Percentiles rank a stretch among this genome's conserved stretches.
These are phyloP conservation scores for Acheta domesticus DNA, from an alignment of 2,888 invertebrate species.

Conservation along the genomic window DNA sequence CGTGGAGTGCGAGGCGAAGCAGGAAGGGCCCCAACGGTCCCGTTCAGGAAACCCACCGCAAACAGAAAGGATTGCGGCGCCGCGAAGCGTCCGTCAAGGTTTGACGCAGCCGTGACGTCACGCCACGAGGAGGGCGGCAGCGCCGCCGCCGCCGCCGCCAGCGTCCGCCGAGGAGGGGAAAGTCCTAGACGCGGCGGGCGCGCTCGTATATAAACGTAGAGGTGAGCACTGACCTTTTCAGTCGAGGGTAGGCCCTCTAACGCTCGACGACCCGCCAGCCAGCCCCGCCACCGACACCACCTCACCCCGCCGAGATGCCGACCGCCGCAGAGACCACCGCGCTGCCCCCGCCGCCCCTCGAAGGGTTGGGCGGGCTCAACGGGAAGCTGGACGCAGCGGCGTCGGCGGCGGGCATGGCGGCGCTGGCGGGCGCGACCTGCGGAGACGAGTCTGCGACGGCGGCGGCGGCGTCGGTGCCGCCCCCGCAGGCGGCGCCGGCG, in stretches of 20 bases:
- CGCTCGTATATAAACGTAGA: neutral
- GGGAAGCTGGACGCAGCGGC: slow-evolving; percentile 11
- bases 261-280: slow-evolving; percentile 19
- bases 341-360: slow-evolving; percentile 20
- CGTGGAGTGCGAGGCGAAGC: too few relatives aligned
- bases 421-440: neutral
- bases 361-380: slow-evolving; percentile 23
- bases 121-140: too few relatives aligned
- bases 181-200: neutral
- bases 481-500: neutral
- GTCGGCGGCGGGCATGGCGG: neutral
- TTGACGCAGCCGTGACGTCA: too few relatives aligned
- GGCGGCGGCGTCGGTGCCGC: slow-evolving; percentile 26
- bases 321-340: slow-evolving; percentile 27
- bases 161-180: neutral
- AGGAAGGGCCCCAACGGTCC: too few relatives aligned
- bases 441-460: neutral
- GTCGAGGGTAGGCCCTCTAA: neutral
- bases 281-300: neutral
- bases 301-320: slow-evolving; percentile 28
- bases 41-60: too few relatives aligned
- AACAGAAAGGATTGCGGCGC: too few relatives aligned
- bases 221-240: slow-evolving; percentile 18
- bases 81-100: too few relatives aligned
- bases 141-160: too few relatives aligned